Conservation (phyloP, 2,113 vertebrate species). For the Herpailurus yagouaroundi region DNA sequence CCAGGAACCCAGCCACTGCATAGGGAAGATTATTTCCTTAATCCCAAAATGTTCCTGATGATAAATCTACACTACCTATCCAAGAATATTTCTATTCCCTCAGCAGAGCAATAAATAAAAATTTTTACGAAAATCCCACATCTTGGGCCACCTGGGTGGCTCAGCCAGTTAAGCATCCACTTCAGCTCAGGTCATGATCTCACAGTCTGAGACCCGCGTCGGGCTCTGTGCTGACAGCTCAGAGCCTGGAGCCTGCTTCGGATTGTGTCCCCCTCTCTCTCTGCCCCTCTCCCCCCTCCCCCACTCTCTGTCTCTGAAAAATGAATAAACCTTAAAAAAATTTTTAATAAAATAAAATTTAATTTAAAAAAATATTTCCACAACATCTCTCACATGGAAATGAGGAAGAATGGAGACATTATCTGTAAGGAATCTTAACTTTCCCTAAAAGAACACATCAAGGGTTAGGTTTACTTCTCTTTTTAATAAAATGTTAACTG, state of each 20-base stretch:
- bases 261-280: no score
- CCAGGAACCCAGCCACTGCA: neutral
- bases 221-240: no score
- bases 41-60: neutral
- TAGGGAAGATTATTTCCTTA: neutral
- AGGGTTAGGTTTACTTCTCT: neutral
- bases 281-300: no score
- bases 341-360: no score
- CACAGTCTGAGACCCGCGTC: no score
- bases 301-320: no score
- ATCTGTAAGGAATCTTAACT: neutral
- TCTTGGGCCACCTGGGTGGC: no score
- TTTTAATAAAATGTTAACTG: neutral
- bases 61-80: neutral
- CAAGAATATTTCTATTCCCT: constrained; percentile 5
- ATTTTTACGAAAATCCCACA: neutral
- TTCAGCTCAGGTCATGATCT: no score
- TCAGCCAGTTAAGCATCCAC: no score
- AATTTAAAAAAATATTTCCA: neutral
- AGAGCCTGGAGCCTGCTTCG: no score
- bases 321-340: no score
- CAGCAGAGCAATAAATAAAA: neutral
- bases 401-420: neutral
- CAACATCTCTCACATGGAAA: neutral
- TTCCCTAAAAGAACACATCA: neutral